phyloP scores from a whole-genome alignment of 1,140 invertebrate species.

The Heterodera schachtii region DNA sequence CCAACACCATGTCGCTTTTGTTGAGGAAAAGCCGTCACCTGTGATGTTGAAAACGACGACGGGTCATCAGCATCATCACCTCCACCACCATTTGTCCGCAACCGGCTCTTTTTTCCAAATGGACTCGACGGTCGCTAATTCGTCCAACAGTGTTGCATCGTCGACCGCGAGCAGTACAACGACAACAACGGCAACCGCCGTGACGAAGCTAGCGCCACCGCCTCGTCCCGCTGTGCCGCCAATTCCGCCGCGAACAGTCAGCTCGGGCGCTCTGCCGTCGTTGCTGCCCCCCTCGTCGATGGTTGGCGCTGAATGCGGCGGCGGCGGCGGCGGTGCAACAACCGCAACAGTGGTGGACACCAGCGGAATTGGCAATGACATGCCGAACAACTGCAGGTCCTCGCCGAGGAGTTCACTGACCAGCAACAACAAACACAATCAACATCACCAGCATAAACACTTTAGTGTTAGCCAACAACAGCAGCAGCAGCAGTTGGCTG shows the following conservation, averaged over 20 bases:
- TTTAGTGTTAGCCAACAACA: slow-evolving; percentile 11
- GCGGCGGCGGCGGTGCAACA: not conserved
- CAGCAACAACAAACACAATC: not conserved
- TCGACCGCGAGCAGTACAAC: not conserved
- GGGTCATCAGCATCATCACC: not conserved
- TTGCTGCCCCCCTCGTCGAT: not conserved
- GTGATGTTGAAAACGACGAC: not conserved
- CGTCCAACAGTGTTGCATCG: not conserved
- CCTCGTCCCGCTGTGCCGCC: slow-evolving; percentile 13
- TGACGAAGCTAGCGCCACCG: slow-evolving; percentile 3
- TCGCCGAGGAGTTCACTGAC: not conserved
- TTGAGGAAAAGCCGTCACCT: not conserved
- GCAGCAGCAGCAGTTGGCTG: not conserved
- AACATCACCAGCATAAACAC: not conserved
- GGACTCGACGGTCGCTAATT: not conserved
- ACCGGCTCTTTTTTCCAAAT: not conserved
- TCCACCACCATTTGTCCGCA: not conserved
- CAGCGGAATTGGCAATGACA: not conserved
- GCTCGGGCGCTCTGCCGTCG: slow-evolving; percentile 12
- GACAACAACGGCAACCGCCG: not conserved
- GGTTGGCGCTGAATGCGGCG: too few species aligned
- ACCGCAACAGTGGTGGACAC: not conserved
- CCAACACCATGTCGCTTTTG: not conserved
- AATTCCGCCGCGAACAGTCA: slow-evolving; percentile 20
- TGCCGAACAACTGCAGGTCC: not conserved